Evolutionary conservation across 2,113 vertebrate species (phyloP).

Genomic region (Theropithecus gelada): DNA sequence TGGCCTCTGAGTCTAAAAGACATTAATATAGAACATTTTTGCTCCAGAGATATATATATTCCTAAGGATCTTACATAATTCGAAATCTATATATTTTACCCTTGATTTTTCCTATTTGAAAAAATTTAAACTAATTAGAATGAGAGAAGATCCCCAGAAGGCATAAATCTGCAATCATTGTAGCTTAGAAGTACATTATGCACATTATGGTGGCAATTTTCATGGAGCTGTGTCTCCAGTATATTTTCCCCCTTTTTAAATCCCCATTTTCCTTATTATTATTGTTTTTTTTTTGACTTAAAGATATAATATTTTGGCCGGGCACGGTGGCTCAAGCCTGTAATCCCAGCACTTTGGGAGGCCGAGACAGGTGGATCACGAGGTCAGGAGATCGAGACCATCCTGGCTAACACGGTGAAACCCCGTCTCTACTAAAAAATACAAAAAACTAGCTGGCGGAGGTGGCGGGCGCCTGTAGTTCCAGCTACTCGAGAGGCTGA

Average conservation of each 20-base stretch:
- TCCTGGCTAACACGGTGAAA: no score
- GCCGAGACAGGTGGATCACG: no score
- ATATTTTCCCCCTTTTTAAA: background rate
- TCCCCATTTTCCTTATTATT: background rate
- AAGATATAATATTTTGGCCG: background rate
- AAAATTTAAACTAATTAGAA: background rate
- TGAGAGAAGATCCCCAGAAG: background rate
- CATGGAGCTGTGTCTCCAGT: background rate
- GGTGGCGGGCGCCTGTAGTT: no score
- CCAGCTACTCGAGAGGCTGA: no score
- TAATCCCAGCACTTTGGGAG: no score
- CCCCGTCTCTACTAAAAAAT: no score
- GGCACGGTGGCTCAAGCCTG: no score
- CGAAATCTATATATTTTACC: background rate
- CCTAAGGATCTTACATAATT: background rate
- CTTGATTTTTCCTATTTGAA: background rate
- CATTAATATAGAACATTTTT: constrained; percentile 16
- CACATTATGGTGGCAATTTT: background rate
- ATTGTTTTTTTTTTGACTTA: background rate
- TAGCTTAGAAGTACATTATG: background rate
- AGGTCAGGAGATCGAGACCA: no score
- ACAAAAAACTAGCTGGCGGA: no score
- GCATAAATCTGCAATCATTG: background rate
- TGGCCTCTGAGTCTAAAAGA: background rate
- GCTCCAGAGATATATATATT: background rate